Base-by-base conservation (phyloP, 2,797 vertebrate species). In the Protosalanx chinensis region DNA sequence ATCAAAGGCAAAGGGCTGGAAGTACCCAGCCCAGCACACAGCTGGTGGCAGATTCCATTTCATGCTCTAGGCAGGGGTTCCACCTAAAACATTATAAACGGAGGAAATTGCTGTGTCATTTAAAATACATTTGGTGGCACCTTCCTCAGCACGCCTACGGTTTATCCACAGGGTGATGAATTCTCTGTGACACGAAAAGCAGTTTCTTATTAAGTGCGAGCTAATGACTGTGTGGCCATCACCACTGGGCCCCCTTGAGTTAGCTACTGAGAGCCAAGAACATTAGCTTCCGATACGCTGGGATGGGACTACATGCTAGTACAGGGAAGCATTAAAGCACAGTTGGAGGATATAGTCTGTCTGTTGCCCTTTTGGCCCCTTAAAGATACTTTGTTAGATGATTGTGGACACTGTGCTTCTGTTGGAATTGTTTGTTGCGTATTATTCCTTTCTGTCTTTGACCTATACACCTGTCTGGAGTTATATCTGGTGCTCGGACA, bases 1-100 rank as follows among this genome's bases (percentile, higher is more conserved):
- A 65, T n/a, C 76, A 72, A 83, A 79, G 76, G 75, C 81, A 70
- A 46, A 30, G 62, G 72, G 72, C 72, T 61, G 68, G 76, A 69
- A 80, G 73, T 74, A 15, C 32, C 37, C 46, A 70, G 77, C 79
- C 79, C 76, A 79, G 79, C 76, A 76, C 15, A 0, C 86, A 41
- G 86, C 81, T 32, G 59, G 85, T 59, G 76, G 76, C 76, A 83
- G 80, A 86, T 85, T 88, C 76, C 84, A 90, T 87, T 90, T 90
- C 76, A 82, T 72, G 73, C 75, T 72, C 85, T 0, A 76, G 67
- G 87, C 64, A 57, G 82, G 85, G 82, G 84, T 67, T 82, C 83
- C 79, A 86, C 86, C 83, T 85, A 78, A 82, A 87, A 81, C 82
- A 76, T 73, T 67, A 78, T 80, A 16, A 75, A 79, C 70, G 65